phyloP scores from a whole-genome alignment of 2,113 vertebrate genomes.

The Callipepla californica region DNA sequence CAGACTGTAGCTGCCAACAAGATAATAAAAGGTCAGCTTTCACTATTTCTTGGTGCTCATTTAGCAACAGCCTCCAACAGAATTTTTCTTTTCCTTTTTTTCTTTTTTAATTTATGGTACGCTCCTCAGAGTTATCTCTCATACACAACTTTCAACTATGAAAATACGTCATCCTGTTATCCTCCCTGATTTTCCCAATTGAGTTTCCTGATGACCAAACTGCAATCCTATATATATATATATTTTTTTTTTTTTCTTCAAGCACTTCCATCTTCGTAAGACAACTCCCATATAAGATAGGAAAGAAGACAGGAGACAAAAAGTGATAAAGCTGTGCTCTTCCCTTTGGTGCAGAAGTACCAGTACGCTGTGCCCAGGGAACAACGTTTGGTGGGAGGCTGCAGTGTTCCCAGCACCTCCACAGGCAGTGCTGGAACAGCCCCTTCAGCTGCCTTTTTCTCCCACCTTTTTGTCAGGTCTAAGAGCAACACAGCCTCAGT shows the following conservation, averaged over 20 bases:
- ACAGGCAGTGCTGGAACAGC: fast-evolving
- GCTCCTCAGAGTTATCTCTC: neutral
- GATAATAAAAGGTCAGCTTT: neutral
- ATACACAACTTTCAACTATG: neutral
- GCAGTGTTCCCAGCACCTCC: neutral
- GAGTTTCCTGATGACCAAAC: neutral
- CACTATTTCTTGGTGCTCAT: neutral
- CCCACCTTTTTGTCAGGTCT: neutral
- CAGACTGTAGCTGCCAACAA: neutral
- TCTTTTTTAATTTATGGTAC: neutral
- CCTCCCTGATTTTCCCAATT: neutral
- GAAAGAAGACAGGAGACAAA: fast-evolving
- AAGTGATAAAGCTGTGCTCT: fast-evolving
- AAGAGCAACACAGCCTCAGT: neutral
- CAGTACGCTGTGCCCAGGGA: neutral
- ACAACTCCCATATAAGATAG: neutral
- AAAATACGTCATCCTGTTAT: neutral
- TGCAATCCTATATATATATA: neutral
- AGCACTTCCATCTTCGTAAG: neutral
- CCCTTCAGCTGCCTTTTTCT: neutral
- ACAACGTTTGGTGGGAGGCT: neutral
- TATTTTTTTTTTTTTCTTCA: neutral
- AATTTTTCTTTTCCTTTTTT: neutral
- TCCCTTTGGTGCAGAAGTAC: neutral
- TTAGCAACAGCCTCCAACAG: neutral